Evolutionary conservation across 2,113 vertebrate genomes (phyloP).

Genomic region (Thalassoma bifasciatum): DNA sequence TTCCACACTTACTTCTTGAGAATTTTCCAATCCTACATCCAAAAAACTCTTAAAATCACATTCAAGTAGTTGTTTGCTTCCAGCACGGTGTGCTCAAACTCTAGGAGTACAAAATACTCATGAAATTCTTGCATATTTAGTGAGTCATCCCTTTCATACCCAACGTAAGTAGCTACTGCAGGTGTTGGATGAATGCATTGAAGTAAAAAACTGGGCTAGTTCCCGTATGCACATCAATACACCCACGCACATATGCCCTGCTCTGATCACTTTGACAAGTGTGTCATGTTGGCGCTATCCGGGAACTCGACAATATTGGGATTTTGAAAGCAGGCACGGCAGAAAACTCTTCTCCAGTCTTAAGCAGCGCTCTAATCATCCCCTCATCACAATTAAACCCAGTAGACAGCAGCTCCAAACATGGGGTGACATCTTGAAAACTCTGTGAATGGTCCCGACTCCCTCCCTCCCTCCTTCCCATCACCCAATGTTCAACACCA

Average conservation of each 20-base stretch:
- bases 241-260: constrained; percentile 72
- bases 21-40: constrained; percentile 13
- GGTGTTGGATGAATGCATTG: constrained; percentile 69
- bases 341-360: constrained; percentile 39
- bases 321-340: constrained; percentile 43
- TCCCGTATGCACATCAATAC: constrained; percentile 62
- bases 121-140: constrained; percentile 57
- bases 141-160: constrained; percentile 54
- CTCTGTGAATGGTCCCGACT: constrained; percentile 54
- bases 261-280: constrained; percentile 73
- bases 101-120: constrained; percentile 38
- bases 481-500: constrained; percentile 76
- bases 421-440: constrained; percentile 65
- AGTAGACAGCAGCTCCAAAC: constrained; percentile 67
- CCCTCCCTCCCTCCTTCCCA: constrained; percentile 8
- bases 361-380: constrained; percentile 59
- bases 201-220: constrained; percentile 70
- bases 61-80: constrained; percentile 31
- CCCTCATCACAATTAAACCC: constrained; percentile 70
- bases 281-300: constrained; percentile 63
- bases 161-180: constrained; percentile 64
- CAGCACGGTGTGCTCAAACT: constrained; percentile 14
- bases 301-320: constrained; percentile 59
- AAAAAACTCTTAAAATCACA: constrained; percentile 31
- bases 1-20: constrained; percentile 25